phyloP scores from a whole-genome alignment of 2,113 vertebrate species.

The Ameiurus melas region DNA sequence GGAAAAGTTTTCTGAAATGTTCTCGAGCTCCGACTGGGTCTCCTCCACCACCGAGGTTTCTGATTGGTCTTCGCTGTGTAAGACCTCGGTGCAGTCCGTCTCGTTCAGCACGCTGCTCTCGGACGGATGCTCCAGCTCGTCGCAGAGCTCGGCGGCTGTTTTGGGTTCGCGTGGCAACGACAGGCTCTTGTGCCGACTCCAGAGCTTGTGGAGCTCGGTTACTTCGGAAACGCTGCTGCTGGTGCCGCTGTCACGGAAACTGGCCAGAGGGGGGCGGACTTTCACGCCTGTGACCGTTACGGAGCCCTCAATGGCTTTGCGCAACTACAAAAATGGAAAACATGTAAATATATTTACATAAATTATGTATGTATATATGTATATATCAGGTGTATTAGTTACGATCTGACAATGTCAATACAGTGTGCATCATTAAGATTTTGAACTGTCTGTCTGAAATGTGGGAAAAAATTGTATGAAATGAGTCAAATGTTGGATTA shows the following conservation, averaged over 20 bases:
- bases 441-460: background rate
- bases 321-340: constrained; percentile 74
- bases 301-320: constrained; percentile 95
- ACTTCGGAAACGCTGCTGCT: constrained; percentile 87
- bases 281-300: constrained; percentile 93
- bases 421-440: too few relatives aligned
- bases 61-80: constrained; percentile 55
- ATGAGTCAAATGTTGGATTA: background rate
- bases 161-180: constrained; percentile 84
- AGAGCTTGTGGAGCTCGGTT: constrained; percentile 89
- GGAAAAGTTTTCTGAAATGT: constrained; percentile 56
- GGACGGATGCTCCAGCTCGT: constrained; percentile 66
- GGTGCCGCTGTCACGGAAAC: constrained; percentile 91
- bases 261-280: constrained; percentile 92
- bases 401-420: background rate
- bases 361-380: too few relatives aligned
- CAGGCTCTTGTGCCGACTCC: constrained; percentile 86
- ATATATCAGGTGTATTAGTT: too few relatives aligned
- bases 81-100: constrained; percentile 55
- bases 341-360: too few relatives aligned
- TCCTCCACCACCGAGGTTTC: constrained; percentile 67
- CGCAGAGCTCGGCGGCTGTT: constrained; percentile 70
- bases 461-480: background rate
- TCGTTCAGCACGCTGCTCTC: constrained; percentile 62
- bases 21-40: constrained; percentile 65